Evolutionary conservation across 2,113 vertebrate species (phyloP).

Genomic region (Brienomyrus longianalis): DNA sequence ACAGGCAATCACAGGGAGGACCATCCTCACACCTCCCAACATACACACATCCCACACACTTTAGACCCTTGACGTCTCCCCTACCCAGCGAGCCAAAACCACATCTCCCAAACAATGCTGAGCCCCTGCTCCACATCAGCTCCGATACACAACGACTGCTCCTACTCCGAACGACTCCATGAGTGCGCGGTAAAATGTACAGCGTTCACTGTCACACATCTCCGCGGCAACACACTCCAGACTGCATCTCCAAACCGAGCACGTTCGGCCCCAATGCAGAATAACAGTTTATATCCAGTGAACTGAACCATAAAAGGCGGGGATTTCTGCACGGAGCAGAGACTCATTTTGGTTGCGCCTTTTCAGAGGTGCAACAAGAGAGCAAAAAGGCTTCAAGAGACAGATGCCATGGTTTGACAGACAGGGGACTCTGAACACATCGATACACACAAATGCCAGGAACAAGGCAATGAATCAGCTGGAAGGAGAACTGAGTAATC

Average conservation of each 20-base stretch:
- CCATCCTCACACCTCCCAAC: background rate
- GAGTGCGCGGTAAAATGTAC: background rate
- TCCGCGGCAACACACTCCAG: background rate
- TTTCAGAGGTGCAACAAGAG: background rate
- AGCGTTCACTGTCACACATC: background rate
- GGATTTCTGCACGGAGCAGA: background rate
- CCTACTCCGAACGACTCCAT: background rate
- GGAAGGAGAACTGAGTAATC: background rate
- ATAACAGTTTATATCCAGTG: background rate
- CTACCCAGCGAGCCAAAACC: background rate
- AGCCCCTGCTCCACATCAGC: background rate
- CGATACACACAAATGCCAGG: background rate
- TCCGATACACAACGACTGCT: background rate
- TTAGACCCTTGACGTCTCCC: background rate
- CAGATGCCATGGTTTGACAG: background rate
- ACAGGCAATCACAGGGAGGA: background rate
- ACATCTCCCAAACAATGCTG: background rate
- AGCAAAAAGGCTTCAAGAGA: background rate
- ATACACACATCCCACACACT: background rate
- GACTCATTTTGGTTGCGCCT: background rate
- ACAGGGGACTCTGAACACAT: background rate
- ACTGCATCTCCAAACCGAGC: background rate
- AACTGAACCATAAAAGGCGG: background rate
- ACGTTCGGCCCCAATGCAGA: background rate
- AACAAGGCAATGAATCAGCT: background rate